phyloP scores from a whole-genome alignment of 2,113 vertebrate genomes.

The Otocyon megalotis region DNA sequence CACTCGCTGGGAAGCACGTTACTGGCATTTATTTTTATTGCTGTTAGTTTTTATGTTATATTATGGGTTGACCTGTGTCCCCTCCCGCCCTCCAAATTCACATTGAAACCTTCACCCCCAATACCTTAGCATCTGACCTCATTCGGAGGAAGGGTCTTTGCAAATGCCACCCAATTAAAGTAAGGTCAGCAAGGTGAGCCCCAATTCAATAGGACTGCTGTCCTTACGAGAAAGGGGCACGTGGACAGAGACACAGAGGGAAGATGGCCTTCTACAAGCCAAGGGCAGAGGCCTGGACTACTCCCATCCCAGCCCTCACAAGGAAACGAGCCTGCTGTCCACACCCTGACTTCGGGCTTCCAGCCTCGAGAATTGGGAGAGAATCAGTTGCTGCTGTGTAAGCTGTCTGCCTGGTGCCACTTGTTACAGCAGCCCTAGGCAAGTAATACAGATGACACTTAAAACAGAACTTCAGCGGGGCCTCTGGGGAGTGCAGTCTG shows the following conservation, averaged over 20 bases:
- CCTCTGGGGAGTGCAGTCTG: not conserved
- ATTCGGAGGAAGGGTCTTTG: not conserved
- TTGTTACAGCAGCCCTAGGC: not conserved
- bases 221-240: not conserved
- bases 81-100: not conserved
- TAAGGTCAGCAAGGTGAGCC: not conserved
- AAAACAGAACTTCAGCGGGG: not conserved
- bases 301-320: fast-evolving
- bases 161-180: not conserved
- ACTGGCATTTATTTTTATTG: not conserved
- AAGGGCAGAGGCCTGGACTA: too few species aligned
- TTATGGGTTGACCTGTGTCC: not conserved
- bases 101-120: not conserved
- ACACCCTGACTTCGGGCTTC: not conserved
- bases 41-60: not conserved
- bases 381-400: not conserved
- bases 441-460: fast-evolving
- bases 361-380: not conserved
- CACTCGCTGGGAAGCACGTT: not conserved
- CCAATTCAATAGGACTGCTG: not conserved
- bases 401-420: fast-evolving
- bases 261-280: fast-evolving
- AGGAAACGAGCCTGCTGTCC: too few species aligned
- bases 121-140: not conserved
- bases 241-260: not conserved